Conservation (phyloP, 2,888 invertebrate genomes). For the Cylloceria caligata region DNA sequence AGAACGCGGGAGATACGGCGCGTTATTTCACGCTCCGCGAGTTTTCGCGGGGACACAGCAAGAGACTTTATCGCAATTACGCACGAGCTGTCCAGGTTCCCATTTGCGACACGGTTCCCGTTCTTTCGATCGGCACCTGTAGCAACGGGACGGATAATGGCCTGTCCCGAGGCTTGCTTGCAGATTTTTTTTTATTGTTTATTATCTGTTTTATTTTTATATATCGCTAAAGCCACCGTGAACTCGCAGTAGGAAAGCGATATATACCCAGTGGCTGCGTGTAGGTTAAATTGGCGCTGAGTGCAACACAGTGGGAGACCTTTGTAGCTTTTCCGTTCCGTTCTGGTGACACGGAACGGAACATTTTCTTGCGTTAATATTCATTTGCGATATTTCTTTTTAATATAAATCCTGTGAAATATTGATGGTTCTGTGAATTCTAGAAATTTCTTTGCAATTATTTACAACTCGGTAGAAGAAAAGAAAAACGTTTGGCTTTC, state of each 20-base stretch:
- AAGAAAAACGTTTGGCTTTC: no score
- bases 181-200: not conserved
- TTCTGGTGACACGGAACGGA: no score
- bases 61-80: constrained; percentile 30
- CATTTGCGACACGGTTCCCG: constrained; percentile 49
- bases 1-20: constrained; percentile 31
- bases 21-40: constrained; percentile 72
- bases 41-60: constrained; percentile 45
- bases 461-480: no score
- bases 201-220: not conserved
- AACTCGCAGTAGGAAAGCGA: not conserved
- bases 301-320: not conserved
- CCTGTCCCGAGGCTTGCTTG: not conserved
- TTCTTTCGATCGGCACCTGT: constrained; percentile 8
- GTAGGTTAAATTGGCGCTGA: not conserved
- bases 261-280: not conserved
- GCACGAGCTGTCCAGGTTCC: constrained; percentile 43
- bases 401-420: no score
- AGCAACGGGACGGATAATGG: not conserved
- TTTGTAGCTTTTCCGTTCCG: no score
- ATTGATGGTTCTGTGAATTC: no score
- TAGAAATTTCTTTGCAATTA: no score
- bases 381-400: no score
- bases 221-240: not conserved
- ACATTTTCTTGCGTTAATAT: no score